phyloP scores from a whole-genome alignment of 1,140 invertebrate genomes.

The Trinorchestia longiramus region DNA sequence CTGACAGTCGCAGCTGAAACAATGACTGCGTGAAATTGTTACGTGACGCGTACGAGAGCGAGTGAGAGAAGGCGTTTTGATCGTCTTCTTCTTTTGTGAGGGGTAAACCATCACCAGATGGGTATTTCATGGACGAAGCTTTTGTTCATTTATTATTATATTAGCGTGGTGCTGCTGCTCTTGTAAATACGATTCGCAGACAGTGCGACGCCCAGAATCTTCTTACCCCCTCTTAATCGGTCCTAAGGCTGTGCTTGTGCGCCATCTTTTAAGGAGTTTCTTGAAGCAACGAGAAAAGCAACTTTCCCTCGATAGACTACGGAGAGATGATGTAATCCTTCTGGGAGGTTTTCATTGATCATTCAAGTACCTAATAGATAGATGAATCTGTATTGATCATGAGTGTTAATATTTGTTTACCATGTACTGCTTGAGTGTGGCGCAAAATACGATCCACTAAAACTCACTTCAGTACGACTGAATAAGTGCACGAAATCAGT shows the following conservation, averaged over 20 bases:
- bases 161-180: constrained; percentile 52
- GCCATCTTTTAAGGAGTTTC: not conserved
- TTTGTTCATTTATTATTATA: constrained; percentile 23
- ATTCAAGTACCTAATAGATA: not conserved
- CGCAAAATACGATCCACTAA: not conserved
- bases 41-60: not conserved
- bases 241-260: not conserved
- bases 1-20: not conserved
- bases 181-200: constrained; percentile 41
- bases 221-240: not conserved
- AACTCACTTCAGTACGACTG: not conserved
- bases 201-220: constrained; percentile 18
- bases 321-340: not conserved
- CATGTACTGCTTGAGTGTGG: not conserved
- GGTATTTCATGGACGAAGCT: not conserved
- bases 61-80: not conserved
- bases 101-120: not conserved
- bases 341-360: too few relatives aligned
- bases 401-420: not conserved
- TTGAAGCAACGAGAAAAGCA: not conserved
- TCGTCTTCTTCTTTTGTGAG: not conserved
- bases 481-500: not conserved
- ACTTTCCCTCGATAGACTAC: not conserved
- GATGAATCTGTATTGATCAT: not conserved
- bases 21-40: not conserved